Evolutionary conservation across 2,113 vertebrate genomes (phyloP).

Genomic region (Danionella cerebrum): DNA sequence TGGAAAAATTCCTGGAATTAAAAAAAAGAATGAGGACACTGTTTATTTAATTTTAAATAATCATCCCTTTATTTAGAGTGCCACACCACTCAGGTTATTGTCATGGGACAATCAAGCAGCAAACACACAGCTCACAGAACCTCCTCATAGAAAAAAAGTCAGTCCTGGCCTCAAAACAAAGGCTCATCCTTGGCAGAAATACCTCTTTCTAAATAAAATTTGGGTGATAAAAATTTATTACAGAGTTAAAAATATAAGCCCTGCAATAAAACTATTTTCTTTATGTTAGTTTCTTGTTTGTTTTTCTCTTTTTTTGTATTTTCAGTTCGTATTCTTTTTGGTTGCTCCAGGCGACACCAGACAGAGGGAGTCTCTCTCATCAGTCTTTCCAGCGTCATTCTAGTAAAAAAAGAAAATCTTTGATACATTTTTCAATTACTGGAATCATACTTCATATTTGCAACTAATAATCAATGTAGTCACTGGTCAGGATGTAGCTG

Average conservation of each 20-base stretch:
- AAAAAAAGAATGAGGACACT: conserved; percentile 18
- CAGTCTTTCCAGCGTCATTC: conserved; percentile 26
- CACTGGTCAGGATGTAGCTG: conserved; percentile 80
- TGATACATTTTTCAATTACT: background rate
- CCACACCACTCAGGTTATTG: conserved; percentile 53
- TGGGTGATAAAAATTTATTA: conserved; percentile 49
- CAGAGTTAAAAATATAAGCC: conserved; percentile 54
- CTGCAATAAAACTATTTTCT: conserved; percentile 43
- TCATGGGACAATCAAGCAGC: conserved; percentile 46
- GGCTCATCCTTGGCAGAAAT: conserved; percentile 33
- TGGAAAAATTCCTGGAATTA: background rate
- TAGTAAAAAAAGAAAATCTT: conserved; percentile 36
- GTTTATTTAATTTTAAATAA: conserved; percentile 34
- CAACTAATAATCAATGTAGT: background rate
- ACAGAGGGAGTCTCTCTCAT: conserved; percentile 30
- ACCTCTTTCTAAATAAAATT: conserved; percentile 38
- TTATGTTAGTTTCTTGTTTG: conserved; percentile 51
- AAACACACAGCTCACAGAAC: conserved; percentile 51
- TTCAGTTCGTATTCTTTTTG: conserved; percentile 30
- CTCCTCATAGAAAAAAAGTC: conserved; percentile 51
- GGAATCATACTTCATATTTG: background rate
- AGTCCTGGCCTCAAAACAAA: conserved; percentile 44
- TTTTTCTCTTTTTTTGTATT: conserved; percentile 25
- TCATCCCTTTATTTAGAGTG: conserved; percentile 65
- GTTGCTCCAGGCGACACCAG: conserved; percentile 35